These are phyloP conservation scores for Ypsolopha sequella DNA, from an alignment of 2,888 invertebrate species.

Conservation along the genomic window DNA sequence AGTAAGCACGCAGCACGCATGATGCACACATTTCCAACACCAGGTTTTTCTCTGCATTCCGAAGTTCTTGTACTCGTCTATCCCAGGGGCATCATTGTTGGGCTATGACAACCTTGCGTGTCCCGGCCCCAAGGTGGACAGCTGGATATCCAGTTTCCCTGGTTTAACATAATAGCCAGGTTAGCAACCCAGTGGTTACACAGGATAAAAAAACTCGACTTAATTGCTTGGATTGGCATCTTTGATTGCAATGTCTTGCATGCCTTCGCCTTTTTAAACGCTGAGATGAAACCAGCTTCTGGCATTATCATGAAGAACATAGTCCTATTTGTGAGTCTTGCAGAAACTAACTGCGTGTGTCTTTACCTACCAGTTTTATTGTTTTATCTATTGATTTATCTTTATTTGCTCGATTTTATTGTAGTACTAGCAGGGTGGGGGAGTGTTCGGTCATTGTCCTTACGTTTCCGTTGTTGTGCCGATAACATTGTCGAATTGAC, in stretches of 20 bases:
- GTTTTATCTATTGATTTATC: conserved; percentile 1
- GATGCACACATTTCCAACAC: neutral
- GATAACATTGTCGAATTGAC: neutral
- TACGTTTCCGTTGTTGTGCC: neutral
- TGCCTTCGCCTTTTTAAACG: neutral
- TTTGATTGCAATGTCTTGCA: conserved; percentile 1
- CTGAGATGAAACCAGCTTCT: neutral
- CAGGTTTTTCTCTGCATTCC: neutral
- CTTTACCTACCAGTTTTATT: neutral
- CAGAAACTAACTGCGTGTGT: neutral
- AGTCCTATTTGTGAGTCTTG: neutral
- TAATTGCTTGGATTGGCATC: neutral
- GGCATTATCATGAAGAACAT: neutral
- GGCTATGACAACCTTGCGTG: conserved; percentile 3
- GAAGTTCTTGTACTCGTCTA: neutral
- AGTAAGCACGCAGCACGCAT: no score
- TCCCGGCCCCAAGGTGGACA: conserved; percentile 1
- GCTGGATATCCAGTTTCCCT: neutral
- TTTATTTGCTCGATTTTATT: conserved; percentile 2
- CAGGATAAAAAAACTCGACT: neutral
- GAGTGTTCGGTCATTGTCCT: conserved; percentile 2
- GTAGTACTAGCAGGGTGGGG: neutral
- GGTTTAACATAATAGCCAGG: neutral
- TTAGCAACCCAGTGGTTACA: neutral
- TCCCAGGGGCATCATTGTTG: neutral